Conservation (phyloP, 2,888 invertebrate species). For the Xanthia icteritia region DNA sequence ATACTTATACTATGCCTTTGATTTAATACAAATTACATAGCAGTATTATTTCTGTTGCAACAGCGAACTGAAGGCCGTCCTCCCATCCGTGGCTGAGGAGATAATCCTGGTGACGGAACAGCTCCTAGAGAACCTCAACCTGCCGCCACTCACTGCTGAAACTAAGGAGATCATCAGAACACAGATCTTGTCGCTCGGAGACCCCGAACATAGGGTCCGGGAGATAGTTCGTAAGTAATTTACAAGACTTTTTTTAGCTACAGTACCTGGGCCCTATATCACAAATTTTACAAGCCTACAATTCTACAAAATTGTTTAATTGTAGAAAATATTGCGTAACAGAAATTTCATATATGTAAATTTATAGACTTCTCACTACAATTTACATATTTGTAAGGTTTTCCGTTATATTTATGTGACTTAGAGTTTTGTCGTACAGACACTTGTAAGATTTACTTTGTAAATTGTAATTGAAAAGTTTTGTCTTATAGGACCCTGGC, state of each 20-base stretch:
- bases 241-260: not conserved
- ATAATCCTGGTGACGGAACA: constrained; percentile 93
- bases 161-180: constrained; percentile 91
- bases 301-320: no score
- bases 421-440: no score
- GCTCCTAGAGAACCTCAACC: constrained; percentile 91
- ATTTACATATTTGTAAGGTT: no score
- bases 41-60: constrained; percentile 1
- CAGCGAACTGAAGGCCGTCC: constrained; percentile 90
- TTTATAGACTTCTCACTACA: no score
- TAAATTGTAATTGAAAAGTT: no score
- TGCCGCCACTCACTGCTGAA: constrained; percentile 89
- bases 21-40: not conserved
- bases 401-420: no score
- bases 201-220: constrained; percentile 93
- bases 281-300: no score
- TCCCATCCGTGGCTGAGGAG: constrained; percentile 93
- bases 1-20: not conserved
- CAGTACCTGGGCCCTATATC: not conserved
- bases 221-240: constrained; percentile 93
- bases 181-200: constrained; percentile 92
- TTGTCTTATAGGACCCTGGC: no score
- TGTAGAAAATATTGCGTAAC: no score
- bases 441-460: no score
- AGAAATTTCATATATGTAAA: no score